Percentiles rank a stretch among this genome's conserved stretches.
Conservation (phyloP, 2,113 vertebrate genomes). For the Sula dactylatra region DNA sequence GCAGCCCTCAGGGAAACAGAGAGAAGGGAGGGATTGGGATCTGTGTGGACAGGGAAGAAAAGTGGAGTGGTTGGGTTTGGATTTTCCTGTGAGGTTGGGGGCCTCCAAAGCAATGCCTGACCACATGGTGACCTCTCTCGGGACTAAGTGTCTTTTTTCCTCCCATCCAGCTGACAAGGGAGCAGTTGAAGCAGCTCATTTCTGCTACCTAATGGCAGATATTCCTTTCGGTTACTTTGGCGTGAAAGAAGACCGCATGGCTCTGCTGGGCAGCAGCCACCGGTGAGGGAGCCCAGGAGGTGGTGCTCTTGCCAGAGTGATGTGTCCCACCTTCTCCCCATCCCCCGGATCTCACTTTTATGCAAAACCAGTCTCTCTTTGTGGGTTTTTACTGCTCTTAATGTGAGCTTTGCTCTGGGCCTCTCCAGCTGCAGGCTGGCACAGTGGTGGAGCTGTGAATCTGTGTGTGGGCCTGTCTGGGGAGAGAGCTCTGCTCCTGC, state of each 20-base stretch:
- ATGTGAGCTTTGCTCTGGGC: neutral
- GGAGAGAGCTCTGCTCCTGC: neutral
- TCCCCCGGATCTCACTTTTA: neutral
- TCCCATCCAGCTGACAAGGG: slow-evolving; percentile 81
- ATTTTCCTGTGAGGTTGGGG: neutral
- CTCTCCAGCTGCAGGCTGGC: neutral
- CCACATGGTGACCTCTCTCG: neutral
- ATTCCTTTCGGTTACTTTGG: slow-evolving; percentile 81
- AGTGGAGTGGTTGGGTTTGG: rapidly evolving
- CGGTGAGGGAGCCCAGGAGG: slow-evolving; percentile 64
- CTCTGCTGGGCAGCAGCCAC: slow-evolving; percentile 86
- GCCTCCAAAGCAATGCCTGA: neutral
- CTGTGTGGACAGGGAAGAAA: neutral
- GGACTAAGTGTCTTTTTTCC: neutral
- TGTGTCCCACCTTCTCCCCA: neutral
- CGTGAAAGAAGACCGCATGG: slow-evolving; percentile 77
- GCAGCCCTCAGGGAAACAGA: rapidly evolving
- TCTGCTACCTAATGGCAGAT: slow-evolving; percentile 87
- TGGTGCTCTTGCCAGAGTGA: neutral
- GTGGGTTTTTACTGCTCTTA: neutral
- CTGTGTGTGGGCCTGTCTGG: neutral
- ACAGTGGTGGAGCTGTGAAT: neutral
- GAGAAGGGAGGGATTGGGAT: neutral
- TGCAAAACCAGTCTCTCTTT: neutral
- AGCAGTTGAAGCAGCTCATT: slow-evolving; percentile 83